Base-by-base conservation (phyloP, 1,140 invertebrate species). In the Drosophila ambigua region DNA sequence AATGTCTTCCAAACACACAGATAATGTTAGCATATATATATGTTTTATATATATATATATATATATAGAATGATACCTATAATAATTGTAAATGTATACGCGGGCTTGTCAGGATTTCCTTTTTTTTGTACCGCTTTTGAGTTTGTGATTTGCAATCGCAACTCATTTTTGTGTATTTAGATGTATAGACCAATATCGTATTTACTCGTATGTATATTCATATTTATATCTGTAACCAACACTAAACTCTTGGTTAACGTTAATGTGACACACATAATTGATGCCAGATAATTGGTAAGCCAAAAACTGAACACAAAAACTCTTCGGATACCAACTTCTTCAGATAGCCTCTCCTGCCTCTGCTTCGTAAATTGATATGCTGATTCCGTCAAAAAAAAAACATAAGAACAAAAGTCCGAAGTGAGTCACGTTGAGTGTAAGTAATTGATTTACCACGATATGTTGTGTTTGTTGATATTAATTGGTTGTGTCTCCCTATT, bases 391-490 rank as follows among this genome's bases (percentile, higher is more conserved):
- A 78, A 31, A 31, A 9, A 44, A 23, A 31, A 44, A 45, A 31
- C 45, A 45, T 28, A 53, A 73, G 50, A 45, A 84, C 28, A 50
- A 82, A 84, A 79, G 15, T 35, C 16, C 50, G 13, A 75, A 39
- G 16, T 52, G 41, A 9, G 57, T 59, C 4, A 31, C 28, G 35
- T 35, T 65, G 43, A 67, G 66, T 53, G 67, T 39, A 39, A 39
- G 60, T 68, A 59, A 77, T 63, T 52, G 45, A 48, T 64, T 59
- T 60, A 80, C 68, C 73, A 75, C 83, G 84, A 90, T 91, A 91
- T 89, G 84, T 91, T 90, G 81, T 85, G 72, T 91, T 87, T 73
- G 80, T 91, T 76, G 82, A 89, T 89, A 91, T 89, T 91, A 73
- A 69, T 87, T 88, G 85, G 85, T 85, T 90, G 52, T 73, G 48